Percentiles rank a stretch among this genome's conserved stretches.
Evolutionary conservation across 2,888 invertebrate genomes (phyloP).

Genomic region (Drosophila pegasa): DNA sequence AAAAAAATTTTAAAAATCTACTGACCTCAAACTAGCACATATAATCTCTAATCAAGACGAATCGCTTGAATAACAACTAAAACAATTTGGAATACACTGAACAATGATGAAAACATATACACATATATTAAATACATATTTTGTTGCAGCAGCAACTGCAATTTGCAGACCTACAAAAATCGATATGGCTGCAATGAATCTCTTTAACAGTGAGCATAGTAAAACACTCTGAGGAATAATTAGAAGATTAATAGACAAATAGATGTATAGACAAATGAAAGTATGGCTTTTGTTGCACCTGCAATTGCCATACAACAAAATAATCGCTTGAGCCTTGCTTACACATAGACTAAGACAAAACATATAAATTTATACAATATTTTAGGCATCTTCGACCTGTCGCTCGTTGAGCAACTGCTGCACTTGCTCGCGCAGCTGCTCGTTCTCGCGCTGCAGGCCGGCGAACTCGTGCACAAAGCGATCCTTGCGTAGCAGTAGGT

Average conservation of each 20-base stretch:
- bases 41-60: neutral
- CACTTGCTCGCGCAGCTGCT: constrained; percentile 69
- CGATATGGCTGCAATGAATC: neutral
- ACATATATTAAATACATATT: neutral
- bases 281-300: neutral
- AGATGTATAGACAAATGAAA: neutral
- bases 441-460: constrained; percentile 80
- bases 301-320: neutral
- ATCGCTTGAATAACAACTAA: neutral
- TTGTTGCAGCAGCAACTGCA: constrained; percentile 13
- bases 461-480: constrained; percentile 80
- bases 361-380: neutral
- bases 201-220: neutral
- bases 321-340: neutral
- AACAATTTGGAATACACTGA: neutral
- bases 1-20: neutral
- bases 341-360: too few relatives aligned
- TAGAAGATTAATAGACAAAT: constrained; percentile 6
- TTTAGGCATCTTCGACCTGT: constrained; percentile 2
- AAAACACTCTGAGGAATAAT: constrained; percentile 3
- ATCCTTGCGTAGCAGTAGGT: constrained; percentile 77
- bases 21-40: neutral
- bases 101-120: neutral
- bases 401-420: constrained; percentile 45
- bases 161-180: constrained; percentile 43